A percentile compares a stretch with the other conserved stretches of the same genome.
phyloP scores from a whole-genome alignment of 2,797 vertebrate species.

The Sphenodon punctatus region DNA sequence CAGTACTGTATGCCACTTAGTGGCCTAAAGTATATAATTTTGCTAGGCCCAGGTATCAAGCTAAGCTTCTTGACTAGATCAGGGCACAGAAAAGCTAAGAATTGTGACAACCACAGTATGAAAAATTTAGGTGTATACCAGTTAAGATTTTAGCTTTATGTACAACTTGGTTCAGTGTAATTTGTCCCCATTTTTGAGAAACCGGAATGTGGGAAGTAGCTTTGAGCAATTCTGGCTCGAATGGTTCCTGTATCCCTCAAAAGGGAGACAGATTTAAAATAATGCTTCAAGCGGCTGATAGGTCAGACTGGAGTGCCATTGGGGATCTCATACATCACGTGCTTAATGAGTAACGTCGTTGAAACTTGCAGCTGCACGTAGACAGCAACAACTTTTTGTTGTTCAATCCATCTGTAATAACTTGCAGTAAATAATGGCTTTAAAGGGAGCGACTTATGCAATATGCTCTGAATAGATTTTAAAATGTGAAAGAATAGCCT shows the following conservation, averaged over 20 bases:
- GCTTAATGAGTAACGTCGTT: not conserved
- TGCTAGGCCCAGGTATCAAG: not conserved
- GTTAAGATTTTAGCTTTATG: constrained; percentile 1
- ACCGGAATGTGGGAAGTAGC: not conserved
- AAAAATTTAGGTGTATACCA: constrained; percentile 41
- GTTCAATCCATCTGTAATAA: constrained; percentile 6
- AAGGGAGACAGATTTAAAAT: too few species aligned
- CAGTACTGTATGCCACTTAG: not conserved
- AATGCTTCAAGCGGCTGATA: too few species aligned
- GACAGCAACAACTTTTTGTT: not conserved
- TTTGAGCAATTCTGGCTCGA: constrained; percentile 13
- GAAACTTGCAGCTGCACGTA: not conserved
- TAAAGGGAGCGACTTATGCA: constrained; percentile 14
- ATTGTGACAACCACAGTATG: not conserved
- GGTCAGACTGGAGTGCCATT: too few species aligned
- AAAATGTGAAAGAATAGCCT: not conserved
- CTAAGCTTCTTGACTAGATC: constrained; percentile 7
- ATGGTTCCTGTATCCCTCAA: not conserved
- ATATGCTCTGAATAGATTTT: not conserved
- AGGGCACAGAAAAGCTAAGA: constrained; percentile 29
- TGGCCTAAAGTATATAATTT: not conserved
- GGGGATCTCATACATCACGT: too few species aligned
- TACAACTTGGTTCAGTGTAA: constrained; percentile 2
- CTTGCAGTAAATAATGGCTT: constrained; percentile 13
- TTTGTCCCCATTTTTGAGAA: not conserved